A percentile compares a stretch with the other conserved stretches of the same genome.
These are phyloP conservation scores for Hippocampus mohnikei DNA, from an alignment of 2,113 vertebrate species.

Conservation along the genomic window DNA sequence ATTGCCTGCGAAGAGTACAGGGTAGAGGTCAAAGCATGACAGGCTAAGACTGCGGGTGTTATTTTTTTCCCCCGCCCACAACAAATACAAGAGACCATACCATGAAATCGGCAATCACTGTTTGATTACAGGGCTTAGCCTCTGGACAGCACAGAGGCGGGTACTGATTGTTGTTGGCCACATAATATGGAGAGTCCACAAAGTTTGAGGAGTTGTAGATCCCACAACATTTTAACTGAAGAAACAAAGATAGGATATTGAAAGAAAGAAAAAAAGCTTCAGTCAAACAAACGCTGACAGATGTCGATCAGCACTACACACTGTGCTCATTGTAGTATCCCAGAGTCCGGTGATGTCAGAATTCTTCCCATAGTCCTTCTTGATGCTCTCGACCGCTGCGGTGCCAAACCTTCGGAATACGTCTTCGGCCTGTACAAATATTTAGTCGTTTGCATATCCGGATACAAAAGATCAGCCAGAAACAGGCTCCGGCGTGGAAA, in stretches of 20 bases:
- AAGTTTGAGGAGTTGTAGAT: slow-evolving; percentile 75
- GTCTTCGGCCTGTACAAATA: slow-evolving; percentile 56
- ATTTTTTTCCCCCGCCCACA: neutral
- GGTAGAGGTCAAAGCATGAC: neutral
- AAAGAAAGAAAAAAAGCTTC: neutral
- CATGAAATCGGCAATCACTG: fast-evolving
- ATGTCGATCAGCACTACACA: slow-evolving; percentile 18
- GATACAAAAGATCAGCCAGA: neutral
- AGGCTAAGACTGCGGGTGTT: neutral
- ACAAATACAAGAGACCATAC: slow-evolving; percentile 12
- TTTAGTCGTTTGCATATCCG: neutral
- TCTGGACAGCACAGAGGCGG: slow-evolving; percentile 66
- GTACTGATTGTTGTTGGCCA: neutral
- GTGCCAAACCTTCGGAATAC: slow-evolving; percentile 61
- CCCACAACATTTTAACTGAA: slow-evolving; percentile 75
- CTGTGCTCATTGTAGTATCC: slow-evolving; percentile 72
- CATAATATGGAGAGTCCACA: slow-evolving; percentile 53
- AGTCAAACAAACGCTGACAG: neutral
- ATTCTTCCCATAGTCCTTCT: slow-evolving; percentile 61
- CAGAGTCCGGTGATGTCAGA: slow-evolving; percentile 68
- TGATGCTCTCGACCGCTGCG: slow-evolving; percentile 52
- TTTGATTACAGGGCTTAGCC: neutral
- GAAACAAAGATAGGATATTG: slow-evolving; percentile 21
- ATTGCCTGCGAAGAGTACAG: slow-evolving; percentile 30
- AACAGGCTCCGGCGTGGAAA: neutral